Evolutionary conservation across 2,113 vertebrate genomes (phyloP).

Genomic region (Alaudala cheleensis): DNA sequence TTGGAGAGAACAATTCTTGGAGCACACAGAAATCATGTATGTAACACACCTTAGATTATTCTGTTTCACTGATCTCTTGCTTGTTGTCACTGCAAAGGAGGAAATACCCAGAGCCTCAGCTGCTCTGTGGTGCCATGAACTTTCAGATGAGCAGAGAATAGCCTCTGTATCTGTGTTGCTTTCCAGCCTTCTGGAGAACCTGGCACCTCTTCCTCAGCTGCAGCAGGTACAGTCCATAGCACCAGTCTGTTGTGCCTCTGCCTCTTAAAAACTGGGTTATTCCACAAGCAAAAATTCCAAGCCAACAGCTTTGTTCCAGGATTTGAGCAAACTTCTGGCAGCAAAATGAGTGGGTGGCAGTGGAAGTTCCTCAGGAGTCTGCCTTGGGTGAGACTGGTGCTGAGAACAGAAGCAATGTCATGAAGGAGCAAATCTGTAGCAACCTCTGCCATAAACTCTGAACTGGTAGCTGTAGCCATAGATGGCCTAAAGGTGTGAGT

Average conservation of each 20-base stretch:
- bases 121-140: neutral
- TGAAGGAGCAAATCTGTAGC: neutral
- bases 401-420: neutral
- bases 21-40: accelerated
- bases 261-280: neutral
- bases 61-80: neutral
- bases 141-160: neutral
- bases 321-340: neutral
- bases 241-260: neutral
- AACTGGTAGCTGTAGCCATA: neutral
- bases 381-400: neutral
- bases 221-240: neutral
- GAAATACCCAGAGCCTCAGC: neutral
- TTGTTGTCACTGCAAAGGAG: neutral
- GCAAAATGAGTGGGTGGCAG: neutral
- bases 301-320: neutral
- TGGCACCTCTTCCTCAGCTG: neutral
- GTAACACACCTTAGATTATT: neutral
- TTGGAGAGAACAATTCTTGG: neutral
- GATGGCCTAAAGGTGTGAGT: neutral
- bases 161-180: neutral
- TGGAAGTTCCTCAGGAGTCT: neutral
- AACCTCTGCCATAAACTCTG: neutral
- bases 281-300: neutral
- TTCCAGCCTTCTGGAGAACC: neutral